phyloP scores from a whole-genome alignment of 2,113 vertebrate genomes.

The Falco punctatus region DNA sequence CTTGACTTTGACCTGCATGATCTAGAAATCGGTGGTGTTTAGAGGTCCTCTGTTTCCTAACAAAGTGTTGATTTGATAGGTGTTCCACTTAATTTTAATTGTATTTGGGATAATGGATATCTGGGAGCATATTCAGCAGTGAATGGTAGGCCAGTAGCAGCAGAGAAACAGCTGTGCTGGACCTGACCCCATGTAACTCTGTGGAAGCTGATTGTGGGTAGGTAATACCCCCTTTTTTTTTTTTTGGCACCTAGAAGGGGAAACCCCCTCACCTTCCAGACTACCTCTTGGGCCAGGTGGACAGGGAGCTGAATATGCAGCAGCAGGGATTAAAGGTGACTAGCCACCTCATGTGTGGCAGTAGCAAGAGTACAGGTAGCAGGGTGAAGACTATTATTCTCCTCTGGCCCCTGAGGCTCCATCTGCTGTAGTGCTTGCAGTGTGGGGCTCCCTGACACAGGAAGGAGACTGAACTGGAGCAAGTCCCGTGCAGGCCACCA shows the following conservation, averaged over 20 bases:
- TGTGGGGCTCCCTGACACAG: neutral
- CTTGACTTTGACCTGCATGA: neutral
- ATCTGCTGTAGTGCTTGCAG: neutral
- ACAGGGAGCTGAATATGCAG: neutral
- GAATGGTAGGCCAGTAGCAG: neutral
- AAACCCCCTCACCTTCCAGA: neutral
- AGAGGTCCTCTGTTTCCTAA: neutral
- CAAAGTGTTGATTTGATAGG: neutral
- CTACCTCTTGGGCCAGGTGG: neutral
- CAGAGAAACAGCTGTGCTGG: neutral
- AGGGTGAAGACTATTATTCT: neutral
- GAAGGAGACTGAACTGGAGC: neutral
- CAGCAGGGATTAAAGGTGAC: neutral
- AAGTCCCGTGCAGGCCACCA: neutral
- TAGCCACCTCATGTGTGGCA: neutral
- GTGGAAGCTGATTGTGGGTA: neutral
- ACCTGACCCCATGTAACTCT: neutral
- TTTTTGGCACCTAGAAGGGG: neutral
- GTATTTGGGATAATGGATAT: too few species aligned
- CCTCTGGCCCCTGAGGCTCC: neutral
- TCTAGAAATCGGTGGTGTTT: neutral
- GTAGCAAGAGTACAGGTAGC: neutral
- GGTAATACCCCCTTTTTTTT: neutral
- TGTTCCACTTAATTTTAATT: neutral
- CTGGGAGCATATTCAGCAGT: neutral